These are phyloP conservation scores for Mustelus asterias DNA, from an alignment of 2,113 vertebrate species.

Conservation along the genomic window DNA sequence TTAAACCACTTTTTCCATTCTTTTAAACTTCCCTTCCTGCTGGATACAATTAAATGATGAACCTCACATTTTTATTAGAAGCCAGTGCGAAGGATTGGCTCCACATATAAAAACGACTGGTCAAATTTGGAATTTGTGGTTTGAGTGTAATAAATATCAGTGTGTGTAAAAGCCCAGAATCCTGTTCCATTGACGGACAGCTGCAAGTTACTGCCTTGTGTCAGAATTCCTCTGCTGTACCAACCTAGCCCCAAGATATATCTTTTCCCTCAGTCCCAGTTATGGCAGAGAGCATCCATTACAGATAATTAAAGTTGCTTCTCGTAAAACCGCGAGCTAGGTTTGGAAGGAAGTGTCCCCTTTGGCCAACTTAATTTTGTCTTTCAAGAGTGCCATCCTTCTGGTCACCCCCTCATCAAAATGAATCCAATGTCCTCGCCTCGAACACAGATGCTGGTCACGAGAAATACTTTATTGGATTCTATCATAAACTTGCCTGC, in stretches of 20 bases:
- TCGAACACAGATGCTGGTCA: neutral
- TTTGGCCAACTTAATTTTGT: neutral
- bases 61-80: neutral
- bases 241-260: neutral
- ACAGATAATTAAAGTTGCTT: neutral
- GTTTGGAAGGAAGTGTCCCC: neutral
- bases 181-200: neutral
- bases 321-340: neutral
- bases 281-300: neutral
- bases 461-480: neutral
- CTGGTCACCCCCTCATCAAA: neutral
- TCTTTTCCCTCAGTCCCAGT: neutral
- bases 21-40: neutral
- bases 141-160: neutral
- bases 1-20: neutral
- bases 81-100: neutral
- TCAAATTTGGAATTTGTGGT: neutral
- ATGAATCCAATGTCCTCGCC: neutral
- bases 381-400: neutral
- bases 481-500: neutral
- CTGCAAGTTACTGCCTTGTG: neutral
- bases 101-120: neutral
- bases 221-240: neutral
- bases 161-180: neutral
- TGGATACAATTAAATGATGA: neutral